Evolutionary conservation across 2,797 vertebrate species (phyloP).

Genomic region (Phyllotis vaccarum): DNA sequence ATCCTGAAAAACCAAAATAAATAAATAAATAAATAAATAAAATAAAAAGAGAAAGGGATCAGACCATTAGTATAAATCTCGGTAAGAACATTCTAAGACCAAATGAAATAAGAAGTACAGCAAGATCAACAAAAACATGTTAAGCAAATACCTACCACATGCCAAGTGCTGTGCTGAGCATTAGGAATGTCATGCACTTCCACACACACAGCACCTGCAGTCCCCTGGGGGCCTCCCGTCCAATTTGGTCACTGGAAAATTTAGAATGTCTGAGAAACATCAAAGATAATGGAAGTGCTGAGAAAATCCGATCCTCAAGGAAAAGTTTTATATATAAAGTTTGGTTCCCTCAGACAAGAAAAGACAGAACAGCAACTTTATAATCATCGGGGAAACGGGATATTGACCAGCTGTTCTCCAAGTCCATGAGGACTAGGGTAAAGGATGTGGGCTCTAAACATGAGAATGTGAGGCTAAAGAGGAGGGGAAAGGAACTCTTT

Average conservation of each 20-base stretch:
- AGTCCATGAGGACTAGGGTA: slow-evolving; percentile 47
- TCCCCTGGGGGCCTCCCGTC: neutral
- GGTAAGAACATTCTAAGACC: slow-evolving; percentile 40
- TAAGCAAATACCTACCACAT: neutral
- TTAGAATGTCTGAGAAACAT: neutral
- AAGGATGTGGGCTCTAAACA: slow-evolving; percentile 64
- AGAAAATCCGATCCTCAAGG: slow-evolving; percentile 57
- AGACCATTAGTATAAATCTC: neutral
- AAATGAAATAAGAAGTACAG: slow-evolving; percentile 44
- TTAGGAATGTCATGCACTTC: neutral
- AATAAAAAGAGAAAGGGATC: neutral
- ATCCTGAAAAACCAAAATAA: no score
- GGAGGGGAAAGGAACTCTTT: neutral
- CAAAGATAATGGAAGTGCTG: slow-evolving; percentile 21
- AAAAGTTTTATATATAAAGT: neutral
- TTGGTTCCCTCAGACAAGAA: slow-evolving; percentile 48
- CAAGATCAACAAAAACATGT: slow-evolving; percentile 36
- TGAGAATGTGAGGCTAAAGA: slow-evolving; percentile 57
- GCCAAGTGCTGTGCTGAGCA: neutral
- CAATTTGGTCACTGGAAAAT: slow-evolving; percentile 30
- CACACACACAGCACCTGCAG: slow-evolving; percentile 18
- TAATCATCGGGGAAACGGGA: slow-evolving; percentile 64
- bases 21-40: neutral
- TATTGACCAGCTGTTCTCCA: slow-evolving; percentile 63
- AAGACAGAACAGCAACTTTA: slow-evolving; percentile 58